phyloP scores from a whole-genome alignment of 1,140 invertebrate species.

The Nasonia giraulti region DNA sequence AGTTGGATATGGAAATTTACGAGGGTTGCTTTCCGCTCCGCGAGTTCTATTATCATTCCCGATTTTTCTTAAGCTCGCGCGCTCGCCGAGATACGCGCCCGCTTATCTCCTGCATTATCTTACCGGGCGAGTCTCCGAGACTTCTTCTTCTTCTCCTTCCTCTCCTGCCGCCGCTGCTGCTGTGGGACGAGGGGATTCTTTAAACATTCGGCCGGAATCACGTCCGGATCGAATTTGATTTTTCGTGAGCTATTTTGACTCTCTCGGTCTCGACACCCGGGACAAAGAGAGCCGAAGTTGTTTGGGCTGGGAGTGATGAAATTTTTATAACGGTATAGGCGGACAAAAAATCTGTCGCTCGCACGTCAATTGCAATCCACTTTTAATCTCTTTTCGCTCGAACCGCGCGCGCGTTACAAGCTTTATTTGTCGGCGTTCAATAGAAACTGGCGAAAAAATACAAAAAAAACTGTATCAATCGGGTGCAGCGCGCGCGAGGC shows the following conservation, averaged over 20 bases:
- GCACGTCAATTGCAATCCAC: neutral
- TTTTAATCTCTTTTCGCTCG: neutral
- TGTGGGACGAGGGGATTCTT: neutral
- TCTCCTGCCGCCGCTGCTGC: neutral
- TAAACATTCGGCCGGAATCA: neutral
- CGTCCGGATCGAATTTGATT: neutral
- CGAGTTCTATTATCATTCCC: conserved; percentile 37
- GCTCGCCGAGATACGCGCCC: neutral
- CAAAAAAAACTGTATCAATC: neutral
- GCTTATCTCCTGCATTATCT: conserved; percentile 1
- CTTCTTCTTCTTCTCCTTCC: neutral
- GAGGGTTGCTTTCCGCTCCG: conserved; percentile 10
- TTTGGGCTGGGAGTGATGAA: too few relatives aligned
- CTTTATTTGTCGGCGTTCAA: neutral
- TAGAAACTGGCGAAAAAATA: neutral
- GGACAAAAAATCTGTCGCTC: neutral
- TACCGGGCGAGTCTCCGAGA: neutral
- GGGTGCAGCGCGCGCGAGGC: too few relatives aligned
- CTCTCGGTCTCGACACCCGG: neutral
- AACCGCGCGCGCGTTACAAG: neutral
- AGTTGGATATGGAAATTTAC: conserved; percentile 47
- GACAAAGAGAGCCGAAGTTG: too few relatives aligned
- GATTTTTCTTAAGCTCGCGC: conserved; percentile 3
- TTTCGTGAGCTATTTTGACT: neutral
- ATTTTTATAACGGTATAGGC: neutral